Conservation (phyloP, 2,113 vertebrate species). For the Amazona vittata region DNA sequence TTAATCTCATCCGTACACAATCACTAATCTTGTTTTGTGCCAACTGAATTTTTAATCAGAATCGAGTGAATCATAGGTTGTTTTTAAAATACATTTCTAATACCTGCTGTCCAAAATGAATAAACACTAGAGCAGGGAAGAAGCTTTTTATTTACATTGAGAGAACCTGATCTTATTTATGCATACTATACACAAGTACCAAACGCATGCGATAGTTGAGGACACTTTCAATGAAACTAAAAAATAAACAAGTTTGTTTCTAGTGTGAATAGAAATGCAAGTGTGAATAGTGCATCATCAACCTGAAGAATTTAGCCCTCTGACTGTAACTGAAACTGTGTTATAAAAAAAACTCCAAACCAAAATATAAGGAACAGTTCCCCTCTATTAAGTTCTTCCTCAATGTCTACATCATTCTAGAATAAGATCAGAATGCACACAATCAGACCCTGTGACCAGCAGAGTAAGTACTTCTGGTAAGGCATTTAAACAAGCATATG, state of each 20-base stretch:
- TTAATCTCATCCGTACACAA: constrained; percentile 66
- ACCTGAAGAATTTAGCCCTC: neutral
- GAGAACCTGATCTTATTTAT: constrained; percentile 30
- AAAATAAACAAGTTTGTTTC: neutral
- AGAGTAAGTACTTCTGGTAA: neutral
- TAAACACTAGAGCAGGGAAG: constrained; percentile 34
- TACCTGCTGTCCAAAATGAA: constrained; percentile 49
- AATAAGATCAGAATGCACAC: neutral
- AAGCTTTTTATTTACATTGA: constrained; percentile 50
- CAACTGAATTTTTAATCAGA: constrained; percentile 63
- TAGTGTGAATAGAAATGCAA: neutral
- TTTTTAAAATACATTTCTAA: constrained; percentile 68
- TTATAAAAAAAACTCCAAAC: neutral
- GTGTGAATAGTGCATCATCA: neutral
- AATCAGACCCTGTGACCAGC: neutral
- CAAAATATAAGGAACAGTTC: neutral
- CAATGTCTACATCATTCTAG: neutral
- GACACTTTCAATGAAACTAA: neutral
- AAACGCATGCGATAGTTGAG: neutral
- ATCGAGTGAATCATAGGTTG: constrained; percentile 49
- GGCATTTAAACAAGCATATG: neutral
- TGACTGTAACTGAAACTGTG: neutral
- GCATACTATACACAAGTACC: neutral
- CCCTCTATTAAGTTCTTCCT: neutral
- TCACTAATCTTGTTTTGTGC: constrained; percentile 54